A percentile compares a stretch with the other conserved stretches of the same genome.
These are phyloP conservation scores for Anarrhichthys ocellatus DNA, from an alignment of 2,113 vertebrate genomes.

Conservation along the genomic window DNA sequence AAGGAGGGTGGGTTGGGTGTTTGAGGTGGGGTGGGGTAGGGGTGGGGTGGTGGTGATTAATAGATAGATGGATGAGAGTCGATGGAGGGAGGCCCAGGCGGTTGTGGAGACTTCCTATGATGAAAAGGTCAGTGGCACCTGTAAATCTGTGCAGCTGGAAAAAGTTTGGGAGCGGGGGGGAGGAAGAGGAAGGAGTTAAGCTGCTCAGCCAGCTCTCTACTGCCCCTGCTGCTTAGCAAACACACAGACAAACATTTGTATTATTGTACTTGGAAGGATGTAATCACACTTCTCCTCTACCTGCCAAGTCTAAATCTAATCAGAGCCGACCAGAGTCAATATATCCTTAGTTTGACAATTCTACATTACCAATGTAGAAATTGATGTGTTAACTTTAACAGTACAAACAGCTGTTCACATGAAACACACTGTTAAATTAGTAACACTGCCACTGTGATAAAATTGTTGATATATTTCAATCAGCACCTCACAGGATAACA, in stretches of 20 bases:
- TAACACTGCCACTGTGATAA: constrained; percentile 12
- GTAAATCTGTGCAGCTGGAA: constrained; percentile 83
- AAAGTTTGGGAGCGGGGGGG: constrained; percentile 26
- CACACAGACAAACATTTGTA: constrained; percentile 16
- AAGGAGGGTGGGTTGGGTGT: constrained; percentile 30
- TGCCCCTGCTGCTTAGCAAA: constrained; percentile 42
- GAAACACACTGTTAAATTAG: constrained; percentile 11
- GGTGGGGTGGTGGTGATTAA: constrained; percentile 14
- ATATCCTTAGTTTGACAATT: not conserved
- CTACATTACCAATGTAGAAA: not conserved
- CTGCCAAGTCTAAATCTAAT: not conserved
- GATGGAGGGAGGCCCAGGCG: constrained; percentile 62
- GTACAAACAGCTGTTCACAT: not conserved
- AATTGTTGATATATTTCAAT: constrained; percentile 66
- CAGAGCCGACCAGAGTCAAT: not conserved
- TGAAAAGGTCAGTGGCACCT: constrained; percentile 86
- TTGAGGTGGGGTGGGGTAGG: constrained; percentile 11
- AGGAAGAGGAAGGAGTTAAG: constrained; percentile 44
- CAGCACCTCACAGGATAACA: constrained; percentile 35
- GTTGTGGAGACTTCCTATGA: constrained; percentile 83
- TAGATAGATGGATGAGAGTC: constrained; percentile 47
- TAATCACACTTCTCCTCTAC: not conserved
- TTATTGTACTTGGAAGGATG: not conserved
- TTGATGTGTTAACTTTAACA: not conserved
- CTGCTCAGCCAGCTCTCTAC: constrained; percentile 41